Percentiles rank a stretch among this genome's conserved stretches.
These are phyloP conservation scores for Amyelois transitella DNA, from an alignment of 1,140 invertebrate genomes.

Conservation along the genomic window DNA sequence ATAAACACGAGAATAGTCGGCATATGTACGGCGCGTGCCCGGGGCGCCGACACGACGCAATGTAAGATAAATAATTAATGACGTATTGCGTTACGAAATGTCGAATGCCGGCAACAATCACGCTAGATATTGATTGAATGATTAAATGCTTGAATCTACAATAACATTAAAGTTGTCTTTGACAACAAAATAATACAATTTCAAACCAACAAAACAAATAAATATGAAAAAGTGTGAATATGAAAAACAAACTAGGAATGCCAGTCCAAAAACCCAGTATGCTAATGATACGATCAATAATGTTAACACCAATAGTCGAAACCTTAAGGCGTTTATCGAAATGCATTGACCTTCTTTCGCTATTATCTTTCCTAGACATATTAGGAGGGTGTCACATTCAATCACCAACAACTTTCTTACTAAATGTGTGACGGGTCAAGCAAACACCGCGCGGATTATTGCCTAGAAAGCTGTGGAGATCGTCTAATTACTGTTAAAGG, in stretches of 20 bases:
- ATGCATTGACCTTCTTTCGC: not conserved
- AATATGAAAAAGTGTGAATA: not conserved
- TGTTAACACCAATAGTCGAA: not conserved
- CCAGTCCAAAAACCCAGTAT: not conserved
- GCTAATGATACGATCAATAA: not conserved
- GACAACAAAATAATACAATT: not conserved
- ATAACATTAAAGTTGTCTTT: not conserved
- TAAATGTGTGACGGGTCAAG: constrained; percentile 12
- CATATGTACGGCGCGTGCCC: constrained; percentile 6
- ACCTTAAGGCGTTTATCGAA: not conserved
- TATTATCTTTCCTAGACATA: not conserved
- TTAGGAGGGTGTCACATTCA: not conserved
- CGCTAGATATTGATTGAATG: not conserved
- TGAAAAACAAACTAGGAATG: not conserved
- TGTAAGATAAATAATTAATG: constrained; percentile 8
- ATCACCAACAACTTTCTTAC: not conserved
- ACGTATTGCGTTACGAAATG: constrained; percentile 8
- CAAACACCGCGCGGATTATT: constrained; percentile 11
- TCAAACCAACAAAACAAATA: not conserved
- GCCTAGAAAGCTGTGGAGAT: constrained; percentile 14
- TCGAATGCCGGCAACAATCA: constrained; percentile 4
- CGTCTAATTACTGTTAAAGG: constrained; percentile 20
- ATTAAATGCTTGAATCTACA: not conserved
- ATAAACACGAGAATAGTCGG: not conserved
- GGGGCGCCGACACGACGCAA: constrained; percentile 1